Percentiles rank a stretch among this genome's conserved stretches.
phyloP scores from a whole-genome alignment of 2,113 vertebrate species.

The Oceanites oceanicus region DNA sequence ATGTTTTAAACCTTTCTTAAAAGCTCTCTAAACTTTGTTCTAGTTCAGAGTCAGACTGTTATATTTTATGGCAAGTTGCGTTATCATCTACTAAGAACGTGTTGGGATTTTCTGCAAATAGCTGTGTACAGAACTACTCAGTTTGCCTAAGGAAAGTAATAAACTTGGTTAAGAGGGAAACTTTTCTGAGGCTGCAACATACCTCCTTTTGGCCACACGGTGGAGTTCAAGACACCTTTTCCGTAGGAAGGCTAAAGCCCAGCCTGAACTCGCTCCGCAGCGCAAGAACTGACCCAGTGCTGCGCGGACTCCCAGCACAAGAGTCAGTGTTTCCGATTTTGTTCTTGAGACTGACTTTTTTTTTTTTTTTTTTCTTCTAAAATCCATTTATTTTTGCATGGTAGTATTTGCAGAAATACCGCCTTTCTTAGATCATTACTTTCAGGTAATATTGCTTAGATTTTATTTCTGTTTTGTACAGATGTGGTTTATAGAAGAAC shows the following conservation, averaged over 20 bases:
- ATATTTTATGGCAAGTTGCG: neutral
- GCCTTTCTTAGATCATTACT: neutral
- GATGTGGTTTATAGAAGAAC: neutral
- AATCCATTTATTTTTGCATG: neutral
- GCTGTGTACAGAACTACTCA: neutral
- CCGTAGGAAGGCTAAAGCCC: neutral
- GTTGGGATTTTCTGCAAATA: slow-evolving; percentile 1
- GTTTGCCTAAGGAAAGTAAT: neutral
- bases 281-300: neutral
- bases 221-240: neutral
- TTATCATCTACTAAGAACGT: neutral
- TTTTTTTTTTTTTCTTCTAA: neutral
- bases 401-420: neutral
- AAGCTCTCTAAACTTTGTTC: neutral
- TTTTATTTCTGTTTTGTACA: neutral
- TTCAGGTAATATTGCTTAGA: neutral
- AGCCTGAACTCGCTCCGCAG: neutral
- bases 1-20: neutral
- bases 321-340: neutral
- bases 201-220: slow-evolving; percentile 27
- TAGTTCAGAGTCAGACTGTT: neutral
- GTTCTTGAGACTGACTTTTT: neutral
- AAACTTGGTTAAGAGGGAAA: neutral
- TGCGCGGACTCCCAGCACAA: neutral
- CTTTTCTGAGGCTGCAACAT: neutral